Evolutionary conservation across 2,888 invertebrate species (phyloP).

Genomic region (Microplitis manilae): DNA sequence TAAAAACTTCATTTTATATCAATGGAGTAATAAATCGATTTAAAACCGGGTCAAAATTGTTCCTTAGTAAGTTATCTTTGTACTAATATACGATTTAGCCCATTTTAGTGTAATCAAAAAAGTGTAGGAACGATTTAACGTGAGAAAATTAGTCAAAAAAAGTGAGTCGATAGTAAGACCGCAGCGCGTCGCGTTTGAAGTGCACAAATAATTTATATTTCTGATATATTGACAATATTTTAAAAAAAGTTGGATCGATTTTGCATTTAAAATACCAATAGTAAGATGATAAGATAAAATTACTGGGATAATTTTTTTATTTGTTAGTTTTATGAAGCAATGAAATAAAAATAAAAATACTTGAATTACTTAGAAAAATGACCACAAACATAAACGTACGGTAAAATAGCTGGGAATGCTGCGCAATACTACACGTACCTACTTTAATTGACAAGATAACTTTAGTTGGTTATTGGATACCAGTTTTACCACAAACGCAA

Average conservation of each 20-base stretch:
- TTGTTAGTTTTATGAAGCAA: background rate
- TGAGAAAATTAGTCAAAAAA: too few species aligned
- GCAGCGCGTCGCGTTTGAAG: too few species aligned
- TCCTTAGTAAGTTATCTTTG: too few species aligned
- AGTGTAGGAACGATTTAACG: too few species aligned
- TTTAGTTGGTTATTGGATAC: slow-evolving; percentile 38
- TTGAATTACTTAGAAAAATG: slow-evolving; percentile 9
- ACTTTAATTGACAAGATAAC: slow-evolving; percentile 35
- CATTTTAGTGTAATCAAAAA: too few species aligned
- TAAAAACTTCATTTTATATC: too few species aligned
- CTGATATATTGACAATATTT: too few species aligned
- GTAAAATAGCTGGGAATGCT: slow-evolving; percentile 24
- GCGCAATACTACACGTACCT: slow-evolving; percentile 9
- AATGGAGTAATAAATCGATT: too few species aligned
- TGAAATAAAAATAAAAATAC: slow-evolving; percentile 7
- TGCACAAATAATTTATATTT: background rate
- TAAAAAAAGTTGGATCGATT: slow-evolving; percentile 1
- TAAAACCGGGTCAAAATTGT: too few species aligned
- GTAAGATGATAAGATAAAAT: background rate
- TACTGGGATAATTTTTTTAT: background rate
- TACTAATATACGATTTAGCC: too few species aligned
- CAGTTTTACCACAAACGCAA: slow-evolving; percentile 18
- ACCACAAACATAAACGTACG: slow-evolving; percentile 14
- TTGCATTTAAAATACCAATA: background rate
- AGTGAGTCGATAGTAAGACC: too few species aligned